A percentile compares a stretch with the other conserved stretches of the same genome.
Evolutionary conservation across 2,113 vertebrate species (phyloP).

Genomic region (Psilopogon haemacephalus): DNA sequence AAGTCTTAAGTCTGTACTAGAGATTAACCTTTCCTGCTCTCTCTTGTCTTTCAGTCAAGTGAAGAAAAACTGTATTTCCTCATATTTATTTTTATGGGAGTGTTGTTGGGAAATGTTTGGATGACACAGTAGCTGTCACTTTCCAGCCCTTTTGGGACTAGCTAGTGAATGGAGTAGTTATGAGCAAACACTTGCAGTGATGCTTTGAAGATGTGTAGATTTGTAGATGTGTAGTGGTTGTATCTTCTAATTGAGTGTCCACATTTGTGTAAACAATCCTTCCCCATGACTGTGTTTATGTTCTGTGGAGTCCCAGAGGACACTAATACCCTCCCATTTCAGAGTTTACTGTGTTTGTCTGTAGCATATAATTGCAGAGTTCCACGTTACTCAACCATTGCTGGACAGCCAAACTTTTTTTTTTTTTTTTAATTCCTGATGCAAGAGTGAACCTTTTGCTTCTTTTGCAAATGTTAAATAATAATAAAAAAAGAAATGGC

Average conservation of each 20-base stretch:
- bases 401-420: neutral
- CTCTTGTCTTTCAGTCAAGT: neutral
- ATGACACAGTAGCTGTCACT: neutral
- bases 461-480: neutral
- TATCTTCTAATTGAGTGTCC: neutral
- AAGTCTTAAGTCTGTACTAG: neutral
- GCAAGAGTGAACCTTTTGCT: neutral
- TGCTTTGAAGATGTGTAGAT: neutral
- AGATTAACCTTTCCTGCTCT: neutral
- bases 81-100: neutral
- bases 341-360: neutral
- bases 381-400: neutral
- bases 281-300: neutral
- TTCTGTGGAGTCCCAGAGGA: neutral
- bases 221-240: neutral
- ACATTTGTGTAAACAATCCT: neutral
- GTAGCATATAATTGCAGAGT: neutral
- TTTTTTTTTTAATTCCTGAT: neutral
- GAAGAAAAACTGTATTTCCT: neutral
- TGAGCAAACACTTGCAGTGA: neutral
- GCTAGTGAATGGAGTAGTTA: neutral
- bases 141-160: neutral
- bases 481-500: neutral
- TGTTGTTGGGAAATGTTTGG: neutral
- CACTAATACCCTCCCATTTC: neutral